Conservation (phyloP, 2,888 invertebrate genomes). For the Spisula subtruncata region DNA sequence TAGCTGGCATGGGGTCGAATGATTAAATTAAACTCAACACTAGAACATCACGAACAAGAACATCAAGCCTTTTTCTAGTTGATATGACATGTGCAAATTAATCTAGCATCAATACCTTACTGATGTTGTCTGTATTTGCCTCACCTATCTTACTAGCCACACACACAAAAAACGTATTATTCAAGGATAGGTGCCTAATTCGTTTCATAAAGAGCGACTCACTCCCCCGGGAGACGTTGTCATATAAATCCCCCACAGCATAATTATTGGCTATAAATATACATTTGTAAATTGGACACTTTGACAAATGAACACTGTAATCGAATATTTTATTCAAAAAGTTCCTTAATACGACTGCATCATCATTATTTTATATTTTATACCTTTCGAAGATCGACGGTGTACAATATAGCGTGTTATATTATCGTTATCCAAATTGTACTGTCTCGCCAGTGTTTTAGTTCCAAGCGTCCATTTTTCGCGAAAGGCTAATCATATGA, state of each 20-base stretch:
- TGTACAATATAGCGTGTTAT: too few species aligned
- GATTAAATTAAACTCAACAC: too few species aligned
- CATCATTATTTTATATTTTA: not conserved
- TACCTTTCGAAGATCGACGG: too few species aligned
- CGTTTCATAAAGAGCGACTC: not conserved
- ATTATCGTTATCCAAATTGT: too few species aligned
- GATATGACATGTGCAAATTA: too few species aligned
- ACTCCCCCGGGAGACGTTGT: not conserved
- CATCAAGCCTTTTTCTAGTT: too few species aligned
- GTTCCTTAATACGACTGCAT: not conserved
- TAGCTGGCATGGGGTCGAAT: too few species aligned
- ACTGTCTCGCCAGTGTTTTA: too few species aligned
- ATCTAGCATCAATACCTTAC: too few species aligned
- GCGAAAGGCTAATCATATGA: too few species aligned
- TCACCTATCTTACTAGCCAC: not conserved
- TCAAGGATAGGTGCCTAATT: not conserved
- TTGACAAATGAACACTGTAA: not conserved
- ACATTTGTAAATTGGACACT: not conserved
- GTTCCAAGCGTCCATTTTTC: too few species aligned
- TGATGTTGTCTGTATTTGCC: not conserved
- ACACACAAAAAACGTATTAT: not conserved
- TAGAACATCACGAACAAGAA: too few species aligned
- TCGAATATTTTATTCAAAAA: slow-evolving; percentile 1
- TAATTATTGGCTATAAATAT: not conserved
- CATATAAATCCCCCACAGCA: not conserved